Evolutionary conservation across 2,797 vertebrate genomes (phyloP), one percentile per base, ranked within the genome.

Genomic region (Gouania willdenowi): DNA sequence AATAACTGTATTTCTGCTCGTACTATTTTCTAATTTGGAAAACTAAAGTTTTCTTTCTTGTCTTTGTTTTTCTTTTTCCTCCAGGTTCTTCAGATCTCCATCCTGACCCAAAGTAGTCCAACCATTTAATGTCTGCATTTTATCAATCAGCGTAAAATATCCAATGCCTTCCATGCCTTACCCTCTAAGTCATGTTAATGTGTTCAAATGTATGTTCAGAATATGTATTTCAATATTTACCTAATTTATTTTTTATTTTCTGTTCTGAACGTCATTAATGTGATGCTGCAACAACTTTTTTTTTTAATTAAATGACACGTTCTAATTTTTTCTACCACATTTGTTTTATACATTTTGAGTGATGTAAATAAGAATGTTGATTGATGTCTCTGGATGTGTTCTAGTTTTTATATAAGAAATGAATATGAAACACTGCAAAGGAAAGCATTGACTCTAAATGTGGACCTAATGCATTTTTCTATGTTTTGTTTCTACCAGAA

Each of bases 231-330:
- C n/a, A n/a, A n/a, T n/a, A 67, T 33, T 44, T 26, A 11, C 19
- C 30, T 82, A 82, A 75, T 67, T 84, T 69, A 63, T 85, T 86
- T 82, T 77, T 61, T 23, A 15, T 17, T 75, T 67, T 56, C 14
- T 46, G 35, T 48, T 69, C 58, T 73, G 29, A 71, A 60, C 25
- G 33, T 26, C 3, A 8, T 19, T 35, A n/a, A 33, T 58, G 26
- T 27, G 6, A 32, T 31, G 26, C 43, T 14, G 27, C 24, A 33
- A 13, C 32, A 71, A 46, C 38, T 61, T 36, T 56, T 65, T 45
- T 40, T 5, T 47, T 4, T 18, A 57, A 63, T 63, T 38, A 60
- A 45, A 60, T 43, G 33, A 23, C 39, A 21, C 22, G 26, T 37
- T 21, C 41, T 38, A 49, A 39, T 77, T 76, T 65, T 81, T 72